Evolutionary conservation across 2,113 vertebrate genomes (phyloP), one percentile per base, ranked within the genome.

Genomic region (Ellobius talpinus): DNA sequence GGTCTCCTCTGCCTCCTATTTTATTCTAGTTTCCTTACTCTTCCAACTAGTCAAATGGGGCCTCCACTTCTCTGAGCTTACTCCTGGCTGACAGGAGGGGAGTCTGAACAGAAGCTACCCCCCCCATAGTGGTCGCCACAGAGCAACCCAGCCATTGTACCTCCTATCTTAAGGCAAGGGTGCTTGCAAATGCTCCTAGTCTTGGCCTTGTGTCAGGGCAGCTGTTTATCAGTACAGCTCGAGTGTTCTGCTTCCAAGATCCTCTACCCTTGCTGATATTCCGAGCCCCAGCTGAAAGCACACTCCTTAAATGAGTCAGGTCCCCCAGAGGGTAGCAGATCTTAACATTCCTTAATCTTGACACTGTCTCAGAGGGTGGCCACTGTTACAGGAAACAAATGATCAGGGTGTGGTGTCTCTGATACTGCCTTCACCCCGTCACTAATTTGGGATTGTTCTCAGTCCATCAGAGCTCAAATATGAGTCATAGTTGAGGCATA

Each of bases 201-300:
- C 23, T 0, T 31, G 6, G 9, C 39, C 17, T 79, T n/a, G 2
- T 3, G 12, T 33, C 19, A 13, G 1, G n/a, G 33, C 0, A 12
- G 47, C 9, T 66, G n/a, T 87, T 81, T 24, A 23, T 65, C 63
- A 87, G 14, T 4, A 58, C 4, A 93, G 39, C 33, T 61, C 1
- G 11, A 45, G 10, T 55, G 19, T 8, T 39, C n/a, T 6, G 31
- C 17, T 26, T 52, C 52, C 21, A 50, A 58, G 31, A 16, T 73
- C 73, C 36, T 29, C 50, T 55, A 79, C 21, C 36, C 39, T 36
- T 68, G 13, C 61, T 63, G 36, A 17, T 39, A 39, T 65, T 47
- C 45, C 63, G 42, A 87, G 45, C 39, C 24, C 45, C 11, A 36
- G 39, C 21, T 23, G 24, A 36, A 89, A 26, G 42, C 0, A 1